These are phyloP conservation scores for Oreohelix idahoensis DNA, from an alignment of 1,140 invertebrate species.

Conservation along the genomic window DNA sequence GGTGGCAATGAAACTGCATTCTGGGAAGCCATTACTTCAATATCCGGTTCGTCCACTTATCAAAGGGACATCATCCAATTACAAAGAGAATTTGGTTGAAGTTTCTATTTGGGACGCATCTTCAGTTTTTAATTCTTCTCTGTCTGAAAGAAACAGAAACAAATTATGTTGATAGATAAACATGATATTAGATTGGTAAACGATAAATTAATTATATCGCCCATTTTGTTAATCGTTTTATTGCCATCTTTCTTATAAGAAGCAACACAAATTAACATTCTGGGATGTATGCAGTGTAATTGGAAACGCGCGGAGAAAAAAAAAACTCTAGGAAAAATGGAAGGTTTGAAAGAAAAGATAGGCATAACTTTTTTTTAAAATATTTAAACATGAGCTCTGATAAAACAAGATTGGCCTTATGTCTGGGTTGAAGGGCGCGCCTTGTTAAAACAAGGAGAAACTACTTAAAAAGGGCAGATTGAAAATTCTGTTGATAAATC, in stretches of 20 bases:
- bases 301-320: no score
- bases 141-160: neutral
- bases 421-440: no score
- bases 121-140: neutral
- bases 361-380: no score
- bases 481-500: no score
- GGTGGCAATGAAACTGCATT: constrained; percentile 1
- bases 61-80: constrained; percentile 19
- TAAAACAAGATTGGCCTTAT: no score
- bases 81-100: neutral
- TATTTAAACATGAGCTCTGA: no score
- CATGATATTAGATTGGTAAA: neutral
- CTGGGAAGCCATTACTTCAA: constrained; percentile 6
- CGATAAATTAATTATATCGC: neutral
- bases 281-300: neutral
- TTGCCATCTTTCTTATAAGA: neutral
- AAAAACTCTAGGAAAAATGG: no score
- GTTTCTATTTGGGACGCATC: neutral
- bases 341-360: no score
- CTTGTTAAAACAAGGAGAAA: no score
- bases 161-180: neutral
- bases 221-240: neutral
- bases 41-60: neutral
- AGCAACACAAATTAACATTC: neutral
- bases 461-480: no score